phyloP scores from a whole-genome alignment of 2,113 vertebrate genomes.

The Petrocephalus microphthalmus region DNA sequence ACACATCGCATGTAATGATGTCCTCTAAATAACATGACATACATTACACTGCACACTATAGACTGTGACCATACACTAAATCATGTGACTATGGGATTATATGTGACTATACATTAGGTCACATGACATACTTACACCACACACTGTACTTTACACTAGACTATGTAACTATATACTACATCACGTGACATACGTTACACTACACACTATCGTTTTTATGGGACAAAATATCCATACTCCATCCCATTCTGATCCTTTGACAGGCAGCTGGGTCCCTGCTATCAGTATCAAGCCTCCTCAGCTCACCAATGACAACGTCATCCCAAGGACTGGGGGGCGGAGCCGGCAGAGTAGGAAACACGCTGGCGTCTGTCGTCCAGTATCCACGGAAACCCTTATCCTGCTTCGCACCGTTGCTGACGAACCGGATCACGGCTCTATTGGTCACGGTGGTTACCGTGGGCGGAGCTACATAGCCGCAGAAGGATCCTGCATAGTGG shows the following conservation, averaged over 20 bases:
- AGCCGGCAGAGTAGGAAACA: constrained; percentile 50
- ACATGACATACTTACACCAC: neutral
- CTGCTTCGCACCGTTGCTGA: constrained; percentile 47
- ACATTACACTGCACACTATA: neutral
- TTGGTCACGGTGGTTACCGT: constrained; percentile 33
- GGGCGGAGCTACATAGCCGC: constrained; percentile 46
- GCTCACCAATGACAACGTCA: constrained; percentile 51
- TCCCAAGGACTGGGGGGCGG: constrained; percentile 52
- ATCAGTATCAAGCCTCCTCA: neutral
- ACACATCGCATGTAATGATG: neutral
- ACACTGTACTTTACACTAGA: neutral
- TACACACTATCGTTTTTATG: neutral
- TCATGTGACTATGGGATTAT: neutral
- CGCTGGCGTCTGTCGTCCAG: constrained; percentile 53
- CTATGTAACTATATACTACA: neutral
- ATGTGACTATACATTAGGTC: too few relatives aligned
- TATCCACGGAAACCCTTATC: constrained; percentile 61
- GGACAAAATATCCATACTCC: neutral
- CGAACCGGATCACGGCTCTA: constrained; percentile 53
- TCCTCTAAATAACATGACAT: neutral
- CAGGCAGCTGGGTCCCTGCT: neutral
- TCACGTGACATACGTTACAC: neutral
- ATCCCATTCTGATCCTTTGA: neutral
- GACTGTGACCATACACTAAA: neutral
- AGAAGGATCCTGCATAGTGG: constrained; percentile 50